Base-by-base conservation (phyloP, 2,797 vertebrate species). In the Paratrypauchen microcephalus region DNA sequence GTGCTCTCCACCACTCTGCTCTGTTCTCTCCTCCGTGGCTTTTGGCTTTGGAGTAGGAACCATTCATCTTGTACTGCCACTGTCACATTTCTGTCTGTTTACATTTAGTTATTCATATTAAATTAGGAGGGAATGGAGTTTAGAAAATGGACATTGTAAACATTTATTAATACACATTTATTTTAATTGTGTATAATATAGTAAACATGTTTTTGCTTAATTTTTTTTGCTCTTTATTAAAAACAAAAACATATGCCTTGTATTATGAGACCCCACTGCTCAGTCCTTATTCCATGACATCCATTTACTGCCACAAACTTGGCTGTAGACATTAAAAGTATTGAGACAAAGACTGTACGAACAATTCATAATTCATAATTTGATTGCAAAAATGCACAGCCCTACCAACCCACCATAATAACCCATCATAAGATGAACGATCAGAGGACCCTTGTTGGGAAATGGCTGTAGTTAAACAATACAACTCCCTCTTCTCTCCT, bases 401-500 rank as follows among this genome's bases (percentile, higher is more conserved):
- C 64, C 15, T 60, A 66, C 70, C 69, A 36, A 36, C 78, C 76
- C 13, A 26, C 24, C 2, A 26, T 26, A 26, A 26, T 26, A 26
- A 26, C 24, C 24, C 24, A 26, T 26, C 24, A 26, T 26, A 26
- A 1, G 85, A 91, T 83, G 80, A 90, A 90, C 74, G 84, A 76
- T 82, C 81, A 1, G 3, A 71, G 66, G 36, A n/a, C 66, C 70
- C 80, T 83, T 72, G 26, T 59, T 69, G 76, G 79, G 76, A 86
- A 85, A 84, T 74, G 70, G 84, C 65, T 75, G 71, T 64, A 69
- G 83, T 88, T 81, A 82, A 90, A 86, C 89, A 88, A 84, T 82
- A 66, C 58, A 58, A 63, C 48, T 64, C 65, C 63, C 69, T 41
- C 50, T 47, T 63, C 72, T 74, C 64, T 63, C 81, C 72, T 73